Base-by-base conservation (phyloP, 1,140 invertebrate species). In the Helicoverpa zea region DNA sequence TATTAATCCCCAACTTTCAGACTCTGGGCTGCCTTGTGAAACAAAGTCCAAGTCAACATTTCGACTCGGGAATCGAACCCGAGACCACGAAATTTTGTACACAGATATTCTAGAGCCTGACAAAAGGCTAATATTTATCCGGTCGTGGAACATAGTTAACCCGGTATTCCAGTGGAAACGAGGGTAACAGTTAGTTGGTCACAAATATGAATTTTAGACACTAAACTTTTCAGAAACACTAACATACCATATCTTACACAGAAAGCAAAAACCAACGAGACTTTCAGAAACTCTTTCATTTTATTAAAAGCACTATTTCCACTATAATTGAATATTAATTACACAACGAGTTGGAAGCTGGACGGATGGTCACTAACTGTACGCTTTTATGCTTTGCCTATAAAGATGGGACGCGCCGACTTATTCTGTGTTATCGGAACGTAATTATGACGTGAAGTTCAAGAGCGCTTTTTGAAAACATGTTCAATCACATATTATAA, bases 181-280 rank as follows among this genome's bases (percentile, higher is more conserved):
- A 43, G 35, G 9, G 5, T 43, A 43, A 43, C 0, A 7, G 9
- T 9, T 43, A 43, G 35, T 43, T 43, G 35, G 4, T 43, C 3
- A 23, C 23, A 23, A 1, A 43, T 43, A 9, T 43, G 35, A 43
- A 43, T 43, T 43, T 43, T 9, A 43, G 35, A 9, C 35, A 43
- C 35, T 43, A 43, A 43, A 43, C 35, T 43, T 9, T 43, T 43
- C 7, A 23, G 23, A 23, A n/a, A 14, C 54, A 56, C 16, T 58
- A 18, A 43, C 73, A 23, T 75, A 75, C 73, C 73, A n/a, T 63
- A 23, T 61, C 56, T 75, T 11, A 75, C 61, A 51, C 56, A 75
- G 12, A 75, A 23, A 16, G 11, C 16, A 18, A 75, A 61, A 35
- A 75, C 13, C 2, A 49, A 10, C 1, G 47, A 29, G 9, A 13